phyloP scores from a whole-genome alignment of 2,888 invertebrate genomes.

The Heliconius aoede region DNA sequence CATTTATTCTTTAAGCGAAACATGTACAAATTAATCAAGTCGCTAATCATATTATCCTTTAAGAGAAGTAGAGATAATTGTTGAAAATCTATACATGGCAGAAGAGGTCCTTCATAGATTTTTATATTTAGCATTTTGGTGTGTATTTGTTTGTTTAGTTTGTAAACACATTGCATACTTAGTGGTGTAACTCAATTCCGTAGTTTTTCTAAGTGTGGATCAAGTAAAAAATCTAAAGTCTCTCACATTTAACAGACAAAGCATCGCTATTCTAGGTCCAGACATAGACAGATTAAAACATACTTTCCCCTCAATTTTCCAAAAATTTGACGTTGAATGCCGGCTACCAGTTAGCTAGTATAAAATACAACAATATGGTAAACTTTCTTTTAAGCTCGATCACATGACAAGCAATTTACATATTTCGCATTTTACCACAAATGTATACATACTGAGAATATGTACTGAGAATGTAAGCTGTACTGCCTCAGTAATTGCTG shows the following conservation, averaged over 20 bases:
- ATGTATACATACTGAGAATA: not conserved
- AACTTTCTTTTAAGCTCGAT: not conserved
- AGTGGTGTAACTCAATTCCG: no score
- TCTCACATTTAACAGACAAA: no score
- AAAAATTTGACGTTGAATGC: no score
- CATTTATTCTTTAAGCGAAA: slow-evolving; percentile 21
- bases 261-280: no score
- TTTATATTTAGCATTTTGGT: no score
- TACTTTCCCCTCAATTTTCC: no score
- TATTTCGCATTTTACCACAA: slow-evolving; percentile 10
- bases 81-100: not conserved
- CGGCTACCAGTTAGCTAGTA: not conserved
- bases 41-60: slow-evolving; percentile 15
- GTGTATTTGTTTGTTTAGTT: no score
- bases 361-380: not conserved
- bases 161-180: no score
- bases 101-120: not conserved
- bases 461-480: slow-evolving; percentile 22
- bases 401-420: slow-evolving; percentile 15
- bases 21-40: slow-evolving; percentile 23
- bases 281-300: no score
- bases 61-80: not conserved
- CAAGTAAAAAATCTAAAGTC: no score
- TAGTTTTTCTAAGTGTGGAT: no score
- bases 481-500: slow-evolving; percentile 38